Conservation (phyloP, 2,888 invertebrate species). For the Endotricha flammealis region DNA sequence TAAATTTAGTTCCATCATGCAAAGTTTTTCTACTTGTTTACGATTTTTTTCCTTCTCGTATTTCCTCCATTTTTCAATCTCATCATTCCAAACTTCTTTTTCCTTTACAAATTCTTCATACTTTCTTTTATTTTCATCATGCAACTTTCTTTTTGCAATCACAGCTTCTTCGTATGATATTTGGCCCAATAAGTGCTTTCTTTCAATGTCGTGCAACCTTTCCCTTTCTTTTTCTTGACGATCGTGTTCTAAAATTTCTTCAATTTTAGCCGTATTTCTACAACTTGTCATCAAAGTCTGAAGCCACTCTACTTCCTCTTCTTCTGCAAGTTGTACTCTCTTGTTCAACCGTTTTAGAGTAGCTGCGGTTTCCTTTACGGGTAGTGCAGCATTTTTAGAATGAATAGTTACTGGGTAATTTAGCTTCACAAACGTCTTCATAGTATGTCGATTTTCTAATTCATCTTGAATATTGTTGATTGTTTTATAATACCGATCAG, state of each 20-base stretch:
- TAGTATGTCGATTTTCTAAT: conserved; percentile 28
- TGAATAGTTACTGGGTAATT: conserved; percentile 24
- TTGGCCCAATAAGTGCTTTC: conserved; percentile 77
- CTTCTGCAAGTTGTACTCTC: conserved; percentile 47
- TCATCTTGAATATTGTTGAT: conserved; percentile 39
- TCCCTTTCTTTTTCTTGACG: conserved; percentile 66
- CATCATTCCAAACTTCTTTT: conserved; percentile 59
- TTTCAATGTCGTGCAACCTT: conserved; percentile 73
- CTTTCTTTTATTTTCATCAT: conserved; percentile 68
- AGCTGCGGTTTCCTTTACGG: conserved; percentile 68
- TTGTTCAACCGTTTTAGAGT: conserved; percentile 74
- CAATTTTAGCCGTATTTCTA: conserved; percentile 53
- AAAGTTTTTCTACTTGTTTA: conserved; percentile 59
- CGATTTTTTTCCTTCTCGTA: conserved; percentile 67
- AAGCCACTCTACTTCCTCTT: conserved; percentile 70
- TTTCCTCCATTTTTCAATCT: conserved; percentile 72
- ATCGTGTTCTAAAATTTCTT: conserved; percentile 60
- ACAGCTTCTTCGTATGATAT: conserved; percentile 79
- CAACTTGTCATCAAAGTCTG: conserved; percentile 67
- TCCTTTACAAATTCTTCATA: conserved; percentile 70
- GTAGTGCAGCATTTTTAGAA: conserved; percentile 25
- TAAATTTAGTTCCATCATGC: conserved; percentile 46
- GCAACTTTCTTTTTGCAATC: conserved; percentile 70
- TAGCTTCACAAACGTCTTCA: conserved; percentile 30
- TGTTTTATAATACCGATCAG: conserved; percentile 39